Percentiles rank a stretch among this genome's conserved stretches.
Conservation (phyloP, 2,888 invertebrate genomes). For the Oeneis ivallda region DNA sequence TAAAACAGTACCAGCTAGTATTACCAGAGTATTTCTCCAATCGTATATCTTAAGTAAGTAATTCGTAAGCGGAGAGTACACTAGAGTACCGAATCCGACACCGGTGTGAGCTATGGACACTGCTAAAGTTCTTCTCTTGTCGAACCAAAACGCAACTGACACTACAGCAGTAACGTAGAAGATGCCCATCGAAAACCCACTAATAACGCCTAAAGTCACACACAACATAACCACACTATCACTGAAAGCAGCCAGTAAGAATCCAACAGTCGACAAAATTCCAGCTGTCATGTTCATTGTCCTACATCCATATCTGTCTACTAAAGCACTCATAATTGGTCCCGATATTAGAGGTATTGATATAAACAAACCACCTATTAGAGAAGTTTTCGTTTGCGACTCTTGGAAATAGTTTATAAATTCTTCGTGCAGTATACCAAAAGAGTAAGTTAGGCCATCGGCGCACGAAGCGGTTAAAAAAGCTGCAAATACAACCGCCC, state of each 20-base stretch:
- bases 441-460: conserved; percentile 95
- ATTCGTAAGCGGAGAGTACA: conserved; percentile 92
- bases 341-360: conserved; percentile 93
- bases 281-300: conserved; percentile 88
- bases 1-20: conserved; percentile 90
- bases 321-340: conserved; percentile 90
- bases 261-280: conserved; percentile 86
- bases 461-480: conserved; percentile 93
- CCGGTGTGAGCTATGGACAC: conserved; percentile 94
- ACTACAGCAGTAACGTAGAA: conserved; percentile 95
- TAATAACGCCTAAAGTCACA: conserved; percentile 90
- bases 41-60: conserved; percentile 87
- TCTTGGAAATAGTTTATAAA: conserved; percentile 89
- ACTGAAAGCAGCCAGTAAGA: conserved; percentile 86
- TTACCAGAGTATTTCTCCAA: conserved; percentile 90
- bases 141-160: conserved; percentile 95
- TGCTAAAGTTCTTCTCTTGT: conserved; percentile 91
- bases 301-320: conserved; percentile 91
- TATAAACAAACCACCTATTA: conserved; percentile 94
- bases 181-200: conserved; percentile 91
- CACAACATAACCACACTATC: conserved; percentile 88
- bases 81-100: conserved; percentile 92
- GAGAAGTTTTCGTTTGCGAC: conserved; percentile 91
- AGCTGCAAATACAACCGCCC: conserved; percentile 93
- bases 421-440: conserved; percentile 92